Conservation (phyloP, 2,113 vertebrate species). For the Hyaena hyaena region DNA sequence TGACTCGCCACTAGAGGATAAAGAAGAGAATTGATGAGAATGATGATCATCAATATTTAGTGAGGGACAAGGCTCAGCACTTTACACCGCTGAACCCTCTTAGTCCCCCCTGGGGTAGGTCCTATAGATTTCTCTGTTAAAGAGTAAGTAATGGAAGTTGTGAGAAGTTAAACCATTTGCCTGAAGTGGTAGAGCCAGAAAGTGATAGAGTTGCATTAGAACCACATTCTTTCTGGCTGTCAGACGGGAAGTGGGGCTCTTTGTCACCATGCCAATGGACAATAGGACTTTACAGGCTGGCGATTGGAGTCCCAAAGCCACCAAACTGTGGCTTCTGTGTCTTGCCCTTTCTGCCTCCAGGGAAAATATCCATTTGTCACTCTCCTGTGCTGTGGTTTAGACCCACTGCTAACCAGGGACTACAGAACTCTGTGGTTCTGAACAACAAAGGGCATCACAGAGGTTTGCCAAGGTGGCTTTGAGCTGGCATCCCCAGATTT, state of each 20-base stretch:
- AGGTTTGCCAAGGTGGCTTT: neutral
- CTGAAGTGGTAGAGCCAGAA: neutral
- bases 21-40: neutral
- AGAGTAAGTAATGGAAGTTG: neutral
- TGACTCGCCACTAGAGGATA: neutral
- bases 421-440: neutral
- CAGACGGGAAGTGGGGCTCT: neutral
- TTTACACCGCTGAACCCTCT: neutral
- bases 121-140: neutral
- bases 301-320: neutral
- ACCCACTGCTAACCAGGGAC: neutral
- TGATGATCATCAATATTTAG: neutral
- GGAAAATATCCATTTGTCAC: neutral
- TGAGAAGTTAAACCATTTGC: neutral
- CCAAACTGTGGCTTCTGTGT: neutral
- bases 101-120: too few relatives aligned
- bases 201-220: neutral
- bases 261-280: neutral
- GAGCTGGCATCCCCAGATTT: neutral
- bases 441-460: neutral
- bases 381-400: neutral
- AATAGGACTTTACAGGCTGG: neutral
- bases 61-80: neutral
- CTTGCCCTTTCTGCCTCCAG: neutral
- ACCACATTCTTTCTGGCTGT: neutral